phyloP scores from a whole-genome alignment of 2,113 vertebrate genomes.

The human (Homo sapiens) region DNA sequence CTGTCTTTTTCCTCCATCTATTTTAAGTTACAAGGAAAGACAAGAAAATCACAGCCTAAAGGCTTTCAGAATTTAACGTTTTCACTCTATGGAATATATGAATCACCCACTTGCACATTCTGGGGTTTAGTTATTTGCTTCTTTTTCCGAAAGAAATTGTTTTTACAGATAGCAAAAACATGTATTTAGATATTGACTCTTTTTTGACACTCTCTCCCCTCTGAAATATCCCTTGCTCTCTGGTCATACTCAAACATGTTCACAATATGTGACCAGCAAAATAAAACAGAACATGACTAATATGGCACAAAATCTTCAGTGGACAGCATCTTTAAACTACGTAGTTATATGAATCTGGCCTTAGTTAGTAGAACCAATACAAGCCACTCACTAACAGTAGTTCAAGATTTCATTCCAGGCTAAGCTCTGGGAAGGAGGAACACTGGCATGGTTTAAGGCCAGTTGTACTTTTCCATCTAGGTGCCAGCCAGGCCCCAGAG shows the following conservation, averaged over 20 bases:
- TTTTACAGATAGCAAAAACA: conserved; percentile 67
- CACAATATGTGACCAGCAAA: conserved; percentile 11
- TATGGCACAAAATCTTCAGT: not conserved
- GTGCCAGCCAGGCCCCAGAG: not conserved
- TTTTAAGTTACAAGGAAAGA: conserved; percentile 78
- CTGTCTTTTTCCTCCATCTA: conserved; percentile 72
- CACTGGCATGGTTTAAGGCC: not conserved
- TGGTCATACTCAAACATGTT: conserved; percentile 9
- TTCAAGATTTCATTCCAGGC: not conserved
- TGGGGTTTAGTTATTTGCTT: conserved; percentile 71
- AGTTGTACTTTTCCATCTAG: not conserved
- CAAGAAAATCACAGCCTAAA: conserved; percentile 79
- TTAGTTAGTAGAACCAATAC: not conserved
- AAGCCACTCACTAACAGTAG: not conserved
- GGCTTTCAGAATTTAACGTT: conserved; percentile 73
- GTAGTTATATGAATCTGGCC: not conserved
- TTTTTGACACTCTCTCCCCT: conserved; percentile 28
- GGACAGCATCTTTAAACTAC: not conserved
- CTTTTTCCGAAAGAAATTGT: conserved; percentile 69
- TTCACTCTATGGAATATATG: conserved; percentile 74
- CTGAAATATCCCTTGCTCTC: conserved; percentile 50
- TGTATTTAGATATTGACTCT: conserved; percentile 62
- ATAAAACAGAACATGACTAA: not conserved
- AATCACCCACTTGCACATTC: conserved; percentile 74
- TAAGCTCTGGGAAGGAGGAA: not conserved